Percentiles rank a stretch among this genome's conserved stretches.
phyloP scores from a whole-genome alignment of 2,888 invertebrate species.

The Cecidostiba fungosa region DNA sequence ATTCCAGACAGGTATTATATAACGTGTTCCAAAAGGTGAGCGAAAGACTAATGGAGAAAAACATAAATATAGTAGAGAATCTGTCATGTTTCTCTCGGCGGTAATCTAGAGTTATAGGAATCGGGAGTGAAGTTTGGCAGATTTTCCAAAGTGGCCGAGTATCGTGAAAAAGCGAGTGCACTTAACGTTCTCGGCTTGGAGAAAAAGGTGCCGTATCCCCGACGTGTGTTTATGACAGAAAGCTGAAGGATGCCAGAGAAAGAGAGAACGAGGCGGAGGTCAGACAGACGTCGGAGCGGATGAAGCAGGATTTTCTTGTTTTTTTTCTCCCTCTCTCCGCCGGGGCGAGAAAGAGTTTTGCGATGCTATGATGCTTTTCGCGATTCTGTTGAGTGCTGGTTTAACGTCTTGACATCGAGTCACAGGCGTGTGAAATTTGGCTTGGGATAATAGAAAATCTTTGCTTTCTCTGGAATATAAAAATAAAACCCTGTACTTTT shows the following conservation, averaged over 20 bases:
- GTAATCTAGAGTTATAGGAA: conserved; percentile 28
- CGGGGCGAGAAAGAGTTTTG: background rate
- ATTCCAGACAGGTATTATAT: background rate
- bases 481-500: too few species aligned
- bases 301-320: conserved; percentile 5
- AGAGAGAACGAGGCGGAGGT: conserved; percentile 14
- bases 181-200: conserved; percentile 22
- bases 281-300: conserved; percentile 5
- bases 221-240: conserved; percentile 24
- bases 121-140: conserved; percentile 46
- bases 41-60: conserved; percentile 5
- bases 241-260: conserved; percentile 17
- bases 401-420: background rate
- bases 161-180: conserved; percentile 43
- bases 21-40: too few species aligned
- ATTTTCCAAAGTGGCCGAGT: conserved; percentile 18
- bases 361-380: background rate
- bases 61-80: background rate
- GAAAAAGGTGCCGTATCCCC: background rate
- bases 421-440: background rate
- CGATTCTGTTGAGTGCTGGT: background rate
- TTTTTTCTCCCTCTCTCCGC: background rate
- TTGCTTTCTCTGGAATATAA: background rate
- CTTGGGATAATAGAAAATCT: background rate
- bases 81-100: background rate